Percentiles rank a stretch among this genome's conserved stretches.
Conservation (phyloP, 1,140 invertebrate genomes). For the Zaprionus gabonicus region DNA sequence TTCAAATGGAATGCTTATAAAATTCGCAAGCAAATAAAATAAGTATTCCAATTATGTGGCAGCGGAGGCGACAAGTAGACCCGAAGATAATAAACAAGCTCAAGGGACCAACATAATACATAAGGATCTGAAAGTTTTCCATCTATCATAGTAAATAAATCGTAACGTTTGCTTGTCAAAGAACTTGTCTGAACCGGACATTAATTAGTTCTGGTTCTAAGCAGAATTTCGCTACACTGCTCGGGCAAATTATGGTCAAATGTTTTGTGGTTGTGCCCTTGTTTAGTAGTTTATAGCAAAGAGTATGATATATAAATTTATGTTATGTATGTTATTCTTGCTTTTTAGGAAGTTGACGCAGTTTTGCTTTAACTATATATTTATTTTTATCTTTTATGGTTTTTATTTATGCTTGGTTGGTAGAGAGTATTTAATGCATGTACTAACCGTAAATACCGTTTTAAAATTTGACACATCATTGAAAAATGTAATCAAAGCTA, state of each 20-base stretch:
- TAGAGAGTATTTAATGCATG: constrained; percentile 23
- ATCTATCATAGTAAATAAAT: constrained; percentile 2
- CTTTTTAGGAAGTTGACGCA: constrained; percentile 1
- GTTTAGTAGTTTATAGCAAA: constrained; percentile 26
- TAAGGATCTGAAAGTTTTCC: constrained; percentile 3
- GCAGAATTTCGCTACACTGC: neutral
- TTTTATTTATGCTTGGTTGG: constrained; percentile 45
- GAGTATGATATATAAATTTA: neutral
- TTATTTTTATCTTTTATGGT: constrained; percentile 37
- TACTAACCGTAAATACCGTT: constrained; percentile 63
- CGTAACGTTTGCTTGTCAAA: neutral
- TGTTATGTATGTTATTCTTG: constrained; percentile 1
- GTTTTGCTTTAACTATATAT: constrained; percentile 7
- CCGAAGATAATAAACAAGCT: neutral
- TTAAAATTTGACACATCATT: constrained; percentile 83
- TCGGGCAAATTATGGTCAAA: neutral
- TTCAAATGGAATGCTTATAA: neutral
- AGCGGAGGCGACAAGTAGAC: too few relatives aligned
- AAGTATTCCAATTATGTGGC: neutral
- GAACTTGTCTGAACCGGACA: constrained; percentile 17
- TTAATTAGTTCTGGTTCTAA: neutral
- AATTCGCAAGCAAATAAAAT: constrained; percentile 4
- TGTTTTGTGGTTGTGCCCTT: constrained; percentile 23
- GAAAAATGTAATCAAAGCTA: constrained; percentile 82
- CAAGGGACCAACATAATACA: neutral